These are phyloP conservation scores for Enteromius viviparus DNA, from an alignment of 2,797 vertebrate species.

Conservation along the genomic window DNA sequence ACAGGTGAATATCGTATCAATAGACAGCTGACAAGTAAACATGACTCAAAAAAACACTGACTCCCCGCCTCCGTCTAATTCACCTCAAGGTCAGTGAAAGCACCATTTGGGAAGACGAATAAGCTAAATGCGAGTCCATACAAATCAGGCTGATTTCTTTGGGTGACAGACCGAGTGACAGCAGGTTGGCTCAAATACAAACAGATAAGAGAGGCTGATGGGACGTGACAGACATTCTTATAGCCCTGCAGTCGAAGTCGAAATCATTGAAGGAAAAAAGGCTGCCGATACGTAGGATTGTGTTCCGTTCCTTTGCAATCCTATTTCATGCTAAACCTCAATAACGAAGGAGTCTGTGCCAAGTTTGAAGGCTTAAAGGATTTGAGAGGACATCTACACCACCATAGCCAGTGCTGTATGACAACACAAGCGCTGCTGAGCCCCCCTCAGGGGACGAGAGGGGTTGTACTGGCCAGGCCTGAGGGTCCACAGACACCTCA, in stretches of 20 bases:
- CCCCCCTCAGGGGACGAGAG: background rate
- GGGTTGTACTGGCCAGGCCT: background rate
- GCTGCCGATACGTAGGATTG: conserved; percentile 39
- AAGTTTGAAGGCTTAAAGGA: conserved; percentile 45
- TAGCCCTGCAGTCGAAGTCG: background rate
- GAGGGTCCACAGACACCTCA: conserved; percentile 19
- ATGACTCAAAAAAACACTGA: background rate
- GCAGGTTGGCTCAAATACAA: conserved; percentile 37
- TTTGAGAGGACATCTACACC: conserved; percentile 36
- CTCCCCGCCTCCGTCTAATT: background rate
- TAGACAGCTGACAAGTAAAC: conserved; percentile 21
- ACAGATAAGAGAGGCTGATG: conserved; percentile 45
- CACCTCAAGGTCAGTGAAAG: conserved; percentile 42
- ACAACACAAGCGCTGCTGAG: conserved; percentile 1
- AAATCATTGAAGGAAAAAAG: conserved; percentile 10
- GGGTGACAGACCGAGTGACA: conserved; percentile 35
- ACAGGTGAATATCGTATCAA: conserved; percentile 17
- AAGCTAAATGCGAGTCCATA: conserved; percentile 12
- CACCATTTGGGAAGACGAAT: conserved; percentile 4
- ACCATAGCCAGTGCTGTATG: conserved; percentile 20
- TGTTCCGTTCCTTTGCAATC: conserved; percentile 21
- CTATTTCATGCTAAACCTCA: conserved; percentile 43
- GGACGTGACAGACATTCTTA: conserved; percentile 48
- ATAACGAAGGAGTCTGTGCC: conserved; percentile 22
- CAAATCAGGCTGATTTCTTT: conserved; percentile 19